Percentiles rank a stretch among this genome's conserved stretches.
Conservation (phyloP, 2,888 invertebrate genomes). For the Sphaerophoria taeniata region DNA sequence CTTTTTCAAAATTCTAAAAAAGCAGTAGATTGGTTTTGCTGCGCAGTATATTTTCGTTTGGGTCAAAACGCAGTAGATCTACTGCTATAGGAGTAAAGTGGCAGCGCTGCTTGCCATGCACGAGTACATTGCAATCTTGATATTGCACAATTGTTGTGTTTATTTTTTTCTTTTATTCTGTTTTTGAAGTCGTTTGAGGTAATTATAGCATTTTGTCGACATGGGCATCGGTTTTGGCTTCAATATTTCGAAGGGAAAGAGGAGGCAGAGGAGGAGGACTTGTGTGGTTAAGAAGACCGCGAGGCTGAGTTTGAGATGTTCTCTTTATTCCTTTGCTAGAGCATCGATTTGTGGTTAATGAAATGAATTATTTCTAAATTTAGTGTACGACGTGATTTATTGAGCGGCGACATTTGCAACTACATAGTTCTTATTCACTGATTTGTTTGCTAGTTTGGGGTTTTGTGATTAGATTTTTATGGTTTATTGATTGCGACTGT, state of each 20-base stretch:
- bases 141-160: constrained; percentile 64
- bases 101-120: constrained; percentile 35
- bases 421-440: not conserved
- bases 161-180: constrained; percentile 34
- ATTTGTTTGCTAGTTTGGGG: no score
- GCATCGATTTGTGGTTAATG: constrained; percentile 60
- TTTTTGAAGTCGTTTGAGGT: constrained; percentile 44
- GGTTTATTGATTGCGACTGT: no score
- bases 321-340: not conserved
- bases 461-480: no score
- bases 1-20: no score
- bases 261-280: constrained; percentile 19
- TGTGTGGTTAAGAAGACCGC: constrained; percentile 25
- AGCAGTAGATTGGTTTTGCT: no score
- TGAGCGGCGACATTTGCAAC: constrained; percentile 49
- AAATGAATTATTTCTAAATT: constrained; percentile 34
- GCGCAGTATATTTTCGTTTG: no score
- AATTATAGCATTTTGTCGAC: constrained; percentile 67
- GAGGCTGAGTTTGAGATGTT: not conserved
- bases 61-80: not conserved
- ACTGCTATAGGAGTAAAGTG: not conserved
- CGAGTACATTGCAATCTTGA: constrained; percentile 28
- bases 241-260: no score
- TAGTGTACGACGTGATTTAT: constrained; percentile 52
- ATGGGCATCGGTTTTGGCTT: not conserved